These are phyloP conservation scores for Xylocopa sonorina DNA, from an alignment of 1,140 invertebrate species.

Conservation along the genomic window DNA sequence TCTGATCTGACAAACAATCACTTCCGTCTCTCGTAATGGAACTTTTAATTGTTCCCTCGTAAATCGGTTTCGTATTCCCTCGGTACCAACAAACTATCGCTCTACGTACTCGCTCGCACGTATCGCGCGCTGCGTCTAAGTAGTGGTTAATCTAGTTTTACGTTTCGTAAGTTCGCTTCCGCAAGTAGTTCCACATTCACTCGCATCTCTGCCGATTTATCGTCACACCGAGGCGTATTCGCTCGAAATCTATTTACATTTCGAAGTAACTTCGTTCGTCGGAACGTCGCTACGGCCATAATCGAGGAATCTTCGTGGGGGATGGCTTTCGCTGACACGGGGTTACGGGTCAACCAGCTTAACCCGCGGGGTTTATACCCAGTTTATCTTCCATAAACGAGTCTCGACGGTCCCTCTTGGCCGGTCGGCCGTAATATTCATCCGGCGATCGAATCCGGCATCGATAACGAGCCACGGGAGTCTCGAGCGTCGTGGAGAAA, in stretches of 20 bases:
- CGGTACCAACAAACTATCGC: too few species aligned
- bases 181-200: background rate
- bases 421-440: background rate
- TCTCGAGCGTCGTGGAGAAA: background rate
- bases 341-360: constrained; percentile 27
- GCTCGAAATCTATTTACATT: background rate
- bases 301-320: background rate
- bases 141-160: too few species aligned
- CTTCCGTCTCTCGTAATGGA: too few species aligned
- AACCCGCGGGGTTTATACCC: constrained; percentile 33
- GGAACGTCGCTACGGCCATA: background rate
- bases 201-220: too few species aligned
- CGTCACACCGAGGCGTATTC: background rate
- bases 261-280: background rate
- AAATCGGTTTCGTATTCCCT: too few species aligned
- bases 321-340: background rate
- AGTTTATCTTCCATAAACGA: constrained; percentile 43
- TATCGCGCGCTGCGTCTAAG: too few species aligned
- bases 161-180: too few species aligned
- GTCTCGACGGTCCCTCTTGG: background rate
- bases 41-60: too few species aligned
- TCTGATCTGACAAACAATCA: too few species aligned
- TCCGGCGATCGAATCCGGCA: background rate
- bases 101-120: too few species aligned
- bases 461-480: constrained; percentile 45